Evolutionary conservation across 2,888 invertebrate genomes (phyloP).

Genomic region (Hedychridium roseum): DNA sequence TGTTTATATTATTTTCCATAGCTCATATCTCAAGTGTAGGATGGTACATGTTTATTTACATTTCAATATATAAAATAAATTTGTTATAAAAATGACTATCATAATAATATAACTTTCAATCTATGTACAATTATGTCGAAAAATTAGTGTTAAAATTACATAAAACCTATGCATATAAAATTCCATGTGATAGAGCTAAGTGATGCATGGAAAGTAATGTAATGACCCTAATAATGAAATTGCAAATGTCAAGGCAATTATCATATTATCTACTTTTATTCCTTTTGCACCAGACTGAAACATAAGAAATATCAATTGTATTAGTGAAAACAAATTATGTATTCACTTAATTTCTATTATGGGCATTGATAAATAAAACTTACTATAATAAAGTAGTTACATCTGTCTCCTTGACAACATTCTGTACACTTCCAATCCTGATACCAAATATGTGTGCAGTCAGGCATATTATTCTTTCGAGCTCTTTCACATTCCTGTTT

Average conservation of each 20-base stretch:
- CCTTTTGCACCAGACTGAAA: constrained; percentile 44
- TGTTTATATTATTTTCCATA: too few species aligned
- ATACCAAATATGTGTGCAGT: constrained; percentile 92
- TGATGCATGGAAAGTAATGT: too few species aligned
- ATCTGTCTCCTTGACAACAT: constrained; percentile 94
- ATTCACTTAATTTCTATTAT: not conserved
- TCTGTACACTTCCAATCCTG: constrained; percentile 97
- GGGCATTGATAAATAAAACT: constrained; percentile 64
- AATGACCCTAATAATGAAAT: constrained; percentile 6
- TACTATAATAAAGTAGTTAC: constrained; percentile 94
- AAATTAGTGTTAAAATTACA: too few species aligned
- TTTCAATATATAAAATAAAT: too few species aligned
- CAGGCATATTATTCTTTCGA: constrained; percentile 75
- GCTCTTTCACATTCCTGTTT: constrained; percentile 79
- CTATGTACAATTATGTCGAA: too few species aligned
- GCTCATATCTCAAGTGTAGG: too few species aligned
- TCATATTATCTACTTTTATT: constrained; percentile 5
- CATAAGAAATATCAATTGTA: not conserved
- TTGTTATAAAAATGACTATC: too few species aligned
- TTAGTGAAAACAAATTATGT: not conserved
- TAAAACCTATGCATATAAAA: too few species aligned
- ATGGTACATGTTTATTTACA: too few species aligned
- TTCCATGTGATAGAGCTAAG: too few species aligned
- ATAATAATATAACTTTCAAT: too few species aligned
- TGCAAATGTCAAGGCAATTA: constrained; percentile 13